Base-by-base conservation (phyloP, 2,888 invertebrate genomes). In the Rambutsinella grinnellia region DNA sequence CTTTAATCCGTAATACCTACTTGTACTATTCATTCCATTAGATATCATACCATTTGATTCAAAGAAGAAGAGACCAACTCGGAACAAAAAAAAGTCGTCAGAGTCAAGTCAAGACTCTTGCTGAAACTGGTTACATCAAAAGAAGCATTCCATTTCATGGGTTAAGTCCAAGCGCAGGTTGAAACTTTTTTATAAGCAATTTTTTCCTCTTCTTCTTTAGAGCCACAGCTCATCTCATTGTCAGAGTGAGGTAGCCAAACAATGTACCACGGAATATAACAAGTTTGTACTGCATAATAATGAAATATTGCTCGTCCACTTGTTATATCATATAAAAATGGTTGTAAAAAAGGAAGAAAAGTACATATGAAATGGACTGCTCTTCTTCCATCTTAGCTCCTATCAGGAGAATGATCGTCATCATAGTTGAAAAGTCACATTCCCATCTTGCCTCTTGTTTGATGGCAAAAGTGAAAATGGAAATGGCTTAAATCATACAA, bases 81-180 rank as follows among this genome's bases (percentile, higher is more conserved):
- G 36, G 23, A 28, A 19, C 26, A 19, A 57, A 54, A 69, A 70
- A 62, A 63, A 62, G 70, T 70, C 70, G 70, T 70, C 70, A 69
- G 36, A 8, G 6, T 36, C 36, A 36, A 36, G n/a, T n/a, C n/a
- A n/a, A n/a, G n/a, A n/a, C n/a, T n/a, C n/a, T n/a, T n/a, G n/a
- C n/a, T n/a, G 49, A 70, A 70, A 70, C 70, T 70, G 70, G 70
- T 70, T 70, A 70, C 70, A 70, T 70, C 63, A 70, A 70, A 60
- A 13, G 6, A 62, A 62, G 36, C 6, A 54, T 47, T 62, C 44
- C 54, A 56, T 54, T 62, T 70, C 19, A 36, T 36, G 36, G 36
- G 36, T 36, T 36, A 36, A 36, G 36, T 36, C 13, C 6, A 36
- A 36, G 13, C 36, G 5, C 36, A 36, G 36, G 36, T 13, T 8